These are phyloP conservation scores for Anisognathus igniventris DNA, from an alignment of 2,797 vertebrate genomes.

Conservation along the genomic window DNA sequence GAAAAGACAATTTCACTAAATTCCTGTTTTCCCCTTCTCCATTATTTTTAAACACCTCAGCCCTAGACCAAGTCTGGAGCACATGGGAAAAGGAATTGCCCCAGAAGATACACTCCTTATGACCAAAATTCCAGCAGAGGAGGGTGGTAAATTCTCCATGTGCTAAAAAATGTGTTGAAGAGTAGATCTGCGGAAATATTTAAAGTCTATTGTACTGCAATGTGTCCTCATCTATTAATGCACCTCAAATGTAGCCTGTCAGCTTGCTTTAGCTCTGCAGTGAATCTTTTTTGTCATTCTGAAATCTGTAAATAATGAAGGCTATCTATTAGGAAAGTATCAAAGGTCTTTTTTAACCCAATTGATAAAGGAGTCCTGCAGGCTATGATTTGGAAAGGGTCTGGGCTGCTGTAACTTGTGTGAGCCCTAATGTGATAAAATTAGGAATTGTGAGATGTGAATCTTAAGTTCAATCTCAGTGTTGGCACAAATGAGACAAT, in stretches of 20 bases:
- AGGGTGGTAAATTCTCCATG: background rate
- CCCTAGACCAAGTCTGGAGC: background rate
- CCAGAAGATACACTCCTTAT: background rate
- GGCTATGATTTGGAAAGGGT: background rate
- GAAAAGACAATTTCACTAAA: background rate
- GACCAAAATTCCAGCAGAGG: background rate
- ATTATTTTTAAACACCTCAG: background rate
- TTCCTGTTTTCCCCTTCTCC: background rate
- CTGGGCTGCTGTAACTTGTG: background rate
- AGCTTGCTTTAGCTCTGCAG: constrained; percentile 7
- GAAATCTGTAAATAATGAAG: constrained; percentile 51
- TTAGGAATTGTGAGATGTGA: background rate
- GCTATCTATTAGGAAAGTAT: constrained; percentile 14
- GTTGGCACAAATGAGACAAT: constrained; percentile 26
- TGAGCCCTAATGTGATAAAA: constrained; percentile 18
- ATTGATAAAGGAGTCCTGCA: constrained; percentile 37
- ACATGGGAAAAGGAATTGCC: background rate
- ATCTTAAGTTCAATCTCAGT: background rate
- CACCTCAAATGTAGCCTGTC: background rate
- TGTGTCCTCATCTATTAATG: background rate
- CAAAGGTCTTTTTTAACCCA: constrained; percentile 33
- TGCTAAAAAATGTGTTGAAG: background rate
- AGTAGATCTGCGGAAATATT: background rate
- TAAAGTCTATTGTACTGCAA: background rate
- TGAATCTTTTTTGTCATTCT: constrained; percentile 18